Base-by-base conservation (phyloP, 2,888 invertebrate species). In the Chloroclysta siterata region DNA sequence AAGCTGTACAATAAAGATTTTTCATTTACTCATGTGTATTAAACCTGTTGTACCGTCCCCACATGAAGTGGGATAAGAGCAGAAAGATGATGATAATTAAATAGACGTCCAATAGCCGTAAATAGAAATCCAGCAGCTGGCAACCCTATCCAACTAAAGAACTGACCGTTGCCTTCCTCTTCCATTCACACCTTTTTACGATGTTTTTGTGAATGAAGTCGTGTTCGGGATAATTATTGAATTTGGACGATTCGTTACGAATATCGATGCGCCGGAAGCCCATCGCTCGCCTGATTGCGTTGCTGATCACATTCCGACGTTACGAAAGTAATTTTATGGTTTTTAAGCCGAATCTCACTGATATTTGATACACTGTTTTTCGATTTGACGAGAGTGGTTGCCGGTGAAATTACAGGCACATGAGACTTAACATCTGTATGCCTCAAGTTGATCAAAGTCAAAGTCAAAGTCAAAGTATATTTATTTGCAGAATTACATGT, bases 141-240 rank as follows among this genome's bases (percentile, higher is more conserved):
- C 61, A 61, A 48, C 65, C 61, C 61, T 61, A 52, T 73, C 75
- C 77, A 71, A 70, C 81, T 77, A 87, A 86, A 90, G 91, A 90
- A 91, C 88, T 83, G 82, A 81, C 74, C 82, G 80, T 80, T 81
- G 85, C 84, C 88, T 86, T 87, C 88, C 88, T 85, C 87, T 84
- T 82, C 83, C 92, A 92, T 93, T 93, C 93, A 93, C 90, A 91
- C 92, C 88, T 93, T 93, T 93, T 93, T 93, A 83, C 80, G 68
- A 75, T 75, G 75, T 85, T 92, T 90, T 90, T 88, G 83, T 91
- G 90, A 92, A 91, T 91, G 92, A 90, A 92, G 90, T 93, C 92
- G 91, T 93, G 91, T 92, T 89, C 86, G 87, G 85, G 89, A 90
- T 93, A 92, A 93, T 93, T 91, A 93, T 92, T 91, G 87, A 93